Conservation (phyloP, 2,888 invertebrate genomes). For the Callyntrura guangdongensis region DNA sequence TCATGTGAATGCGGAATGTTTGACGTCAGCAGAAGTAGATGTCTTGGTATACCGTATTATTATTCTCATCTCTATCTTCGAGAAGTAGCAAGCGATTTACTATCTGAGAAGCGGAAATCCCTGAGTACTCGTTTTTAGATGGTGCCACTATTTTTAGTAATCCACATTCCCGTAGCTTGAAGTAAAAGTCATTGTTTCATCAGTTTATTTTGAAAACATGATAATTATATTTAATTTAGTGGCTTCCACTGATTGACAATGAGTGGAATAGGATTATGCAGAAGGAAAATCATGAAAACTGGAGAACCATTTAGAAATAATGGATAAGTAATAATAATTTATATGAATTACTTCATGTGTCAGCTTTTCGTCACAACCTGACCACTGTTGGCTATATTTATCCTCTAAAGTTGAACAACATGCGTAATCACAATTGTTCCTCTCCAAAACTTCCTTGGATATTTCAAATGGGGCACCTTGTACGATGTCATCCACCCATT, state of each 20-base stretch:
- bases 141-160: slow-evolving; percentile 19
- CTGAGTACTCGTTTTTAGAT: not conserved
- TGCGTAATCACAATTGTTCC: slow-evolving; percentile 44
- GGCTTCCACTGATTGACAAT: too few species aligned
- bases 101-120: slow-evolving; percentile 24
- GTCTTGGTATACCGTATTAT: slow-evolving; percentile 58
- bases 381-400: too few species aligned
- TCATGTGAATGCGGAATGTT: not conserved
- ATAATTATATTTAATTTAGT: too few species aligned
- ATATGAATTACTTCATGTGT: too few species aligned
- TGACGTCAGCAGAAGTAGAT: not conserved
- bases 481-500: slow-evolving; percentile 69
- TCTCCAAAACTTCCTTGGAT: slow-evolving; percentile 16
- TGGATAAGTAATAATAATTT: too few species aligned
- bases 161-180: slow-evolving; percentile 41
- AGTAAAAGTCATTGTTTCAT: too few species aligned
- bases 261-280: too few species aligned
- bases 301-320: too few species aligned
- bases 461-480: slow-evolving; percentile 38
- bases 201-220: too few species aligned
- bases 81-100: slow-evolving; percentile 47
- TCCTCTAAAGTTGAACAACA: not conserved
- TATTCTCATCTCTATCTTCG: slow-evolving; percentile 57
- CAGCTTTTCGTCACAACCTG: too few species aligned
- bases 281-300: too few species aligned